phyloP scores from a whole-genome alignment of 1,140 invertebrate species.

The Brachionus rotundiformis region DNA sequence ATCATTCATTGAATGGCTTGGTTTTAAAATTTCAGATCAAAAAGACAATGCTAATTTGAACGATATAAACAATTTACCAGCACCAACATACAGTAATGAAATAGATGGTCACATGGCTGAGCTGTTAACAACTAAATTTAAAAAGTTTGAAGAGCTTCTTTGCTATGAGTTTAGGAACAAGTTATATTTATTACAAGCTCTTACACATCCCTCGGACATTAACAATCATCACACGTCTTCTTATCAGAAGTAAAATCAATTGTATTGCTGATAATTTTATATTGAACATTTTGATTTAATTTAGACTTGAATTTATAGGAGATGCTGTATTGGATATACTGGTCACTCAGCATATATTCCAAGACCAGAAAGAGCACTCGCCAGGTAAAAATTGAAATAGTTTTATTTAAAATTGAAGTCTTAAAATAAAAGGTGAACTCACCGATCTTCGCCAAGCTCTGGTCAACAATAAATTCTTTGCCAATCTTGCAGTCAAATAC shows the following conservation, averaged over 20 bases:
- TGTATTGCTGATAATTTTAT: neutral
- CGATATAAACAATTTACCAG: neutral
- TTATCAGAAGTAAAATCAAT: slow-evolving; percentile 28
- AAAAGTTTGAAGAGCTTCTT: slow-evolving; percentile 22
- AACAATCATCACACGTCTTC: slow-evolving; percentile 29
- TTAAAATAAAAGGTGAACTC: slow-evolving; percentile 72
- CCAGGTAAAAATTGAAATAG: slow-evolving; percentile 64
- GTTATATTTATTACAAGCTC: slow-evolving; percentile 19
- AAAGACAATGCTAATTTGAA: neutral
- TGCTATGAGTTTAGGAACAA: slow-evolving; percentile 50
- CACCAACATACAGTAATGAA: neutral
- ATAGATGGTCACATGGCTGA: too few relatives aligned
- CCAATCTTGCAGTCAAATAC: slow-evolving; percentile 89
- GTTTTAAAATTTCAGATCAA: slow-evolving; percentile 72
- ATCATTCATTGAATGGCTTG: slow-evolving; percentile 95
- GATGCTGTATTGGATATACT: slow-evolving; percentile 52
- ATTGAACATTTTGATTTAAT: neutral
- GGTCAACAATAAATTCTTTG: slow-evolving; percentile 99
- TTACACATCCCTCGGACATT: slow-evolving; percentile 48
- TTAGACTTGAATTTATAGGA: slow-evolving; percentile 45
- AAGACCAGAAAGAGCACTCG: slow-evolving; percentile 68
- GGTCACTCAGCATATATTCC: slow-evolving; percentile 41
- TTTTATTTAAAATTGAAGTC: neutral
- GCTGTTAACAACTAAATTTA: neutral
- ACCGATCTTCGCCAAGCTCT: slow-evolving; percentile 94